Evolutionary conservation across 2,888 invertebrate genomes (phyloP), one percentile per base, ranked within the genome.

Genomic region (Notodonta ziczac): DNA sequence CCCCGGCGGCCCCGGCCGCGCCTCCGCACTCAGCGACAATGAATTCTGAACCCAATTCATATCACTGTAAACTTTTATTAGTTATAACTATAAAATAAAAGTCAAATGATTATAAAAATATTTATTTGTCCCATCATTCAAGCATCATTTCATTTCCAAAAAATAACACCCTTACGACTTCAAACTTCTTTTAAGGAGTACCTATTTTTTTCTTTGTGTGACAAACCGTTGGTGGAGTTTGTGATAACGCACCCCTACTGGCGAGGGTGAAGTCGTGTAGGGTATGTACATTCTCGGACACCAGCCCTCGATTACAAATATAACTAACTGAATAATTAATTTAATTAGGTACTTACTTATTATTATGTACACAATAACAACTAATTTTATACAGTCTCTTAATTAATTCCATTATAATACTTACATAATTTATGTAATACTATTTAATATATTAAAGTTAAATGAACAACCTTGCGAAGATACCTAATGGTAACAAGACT

Each of bases 1-100:
- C 24, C 24, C 24, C 24, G 24, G 24, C 24, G 24, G 24, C 24
- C 24, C 24, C 24, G 24, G 85, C 13, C 77, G 86, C 13, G 60
- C 69, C 56, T 84, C 90, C 59, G 85, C 82, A 46, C 88, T 90
- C 70, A 93, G 91, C 76, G 94, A 94, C 77, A 93, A 94, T 66
- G 94, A 94, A 76, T 94, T 94, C 81, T 94, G 80, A 77, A 54
- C 16, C 0, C 7, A 2, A 1, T 12, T 16, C 32, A 8, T 14
- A 5, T 8, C 10, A 53, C 10, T 10, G 6, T 5, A 61, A 50
- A 32, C 5, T 51, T 13, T 42, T 42, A 9, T 57, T 50, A 51
- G n/a, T 13, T 2, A 32, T 39, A 35, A 24, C 24, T 24, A 24
- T 1, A 24, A 24, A 24, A 44, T 66, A 52, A 74, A 69, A 80